These are phyloP conservation scores for Ascidia mentula DNA, from an alignment of 23 tunicate genomes.

Conservation along the genomic window DNA sequence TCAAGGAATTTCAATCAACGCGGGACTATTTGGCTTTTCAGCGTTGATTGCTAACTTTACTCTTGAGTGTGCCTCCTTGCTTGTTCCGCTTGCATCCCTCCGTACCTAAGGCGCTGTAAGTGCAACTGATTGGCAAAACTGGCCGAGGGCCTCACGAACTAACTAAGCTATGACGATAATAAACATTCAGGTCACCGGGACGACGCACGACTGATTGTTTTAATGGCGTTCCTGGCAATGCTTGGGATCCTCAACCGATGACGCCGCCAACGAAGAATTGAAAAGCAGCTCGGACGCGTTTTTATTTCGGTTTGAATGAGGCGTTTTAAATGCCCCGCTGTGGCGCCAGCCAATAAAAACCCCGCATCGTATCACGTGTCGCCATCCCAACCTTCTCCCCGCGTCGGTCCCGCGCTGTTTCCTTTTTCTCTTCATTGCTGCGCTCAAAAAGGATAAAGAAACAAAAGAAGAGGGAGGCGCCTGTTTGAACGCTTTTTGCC, in stretches of 20 bases:
- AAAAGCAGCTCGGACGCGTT: constrained; percentile 5
- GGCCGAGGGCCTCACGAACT: not conserved
- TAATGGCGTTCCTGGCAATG: constrained; percentile 27
- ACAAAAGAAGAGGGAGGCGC: not conserved
- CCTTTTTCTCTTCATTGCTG: not conserved
- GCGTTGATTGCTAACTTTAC: not conserved
- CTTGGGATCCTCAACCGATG: constrained; percentile 50
- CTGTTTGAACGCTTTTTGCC: not conserved
- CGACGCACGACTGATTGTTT: constrained; percentile 33
- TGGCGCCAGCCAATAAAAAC: constrained; percentile 49
- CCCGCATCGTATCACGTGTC: constrained; percentile 50
- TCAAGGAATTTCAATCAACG: constrained; percentile 19
- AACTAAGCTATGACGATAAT: not conserved
- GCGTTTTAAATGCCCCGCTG: constrained; percentile 85
- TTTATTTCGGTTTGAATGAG: constrained; percentile 38
- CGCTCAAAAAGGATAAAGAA: constrained; percentile 11
- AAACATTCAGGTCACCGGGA: constrained; percentile 33
- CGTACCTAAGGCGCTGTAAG: not conserved
- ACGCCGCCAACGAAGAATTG: constrained; percentile 11
- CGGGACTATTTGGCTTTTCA: not conserved
- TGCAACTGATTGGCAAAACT: constrained; percentile 6
- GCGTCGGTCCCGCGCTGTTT: not conserved
- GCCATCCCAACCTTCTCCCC: not conserved
- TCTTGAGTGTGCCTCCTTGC: not conserved
- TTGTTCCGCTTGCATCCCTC: not conserved